Evolutionary conservation across 2,113 vertebrate species (phyloP), one percentile per base, ranked within the genome.

Genomic region (Anhinga anhinga): DNA sequence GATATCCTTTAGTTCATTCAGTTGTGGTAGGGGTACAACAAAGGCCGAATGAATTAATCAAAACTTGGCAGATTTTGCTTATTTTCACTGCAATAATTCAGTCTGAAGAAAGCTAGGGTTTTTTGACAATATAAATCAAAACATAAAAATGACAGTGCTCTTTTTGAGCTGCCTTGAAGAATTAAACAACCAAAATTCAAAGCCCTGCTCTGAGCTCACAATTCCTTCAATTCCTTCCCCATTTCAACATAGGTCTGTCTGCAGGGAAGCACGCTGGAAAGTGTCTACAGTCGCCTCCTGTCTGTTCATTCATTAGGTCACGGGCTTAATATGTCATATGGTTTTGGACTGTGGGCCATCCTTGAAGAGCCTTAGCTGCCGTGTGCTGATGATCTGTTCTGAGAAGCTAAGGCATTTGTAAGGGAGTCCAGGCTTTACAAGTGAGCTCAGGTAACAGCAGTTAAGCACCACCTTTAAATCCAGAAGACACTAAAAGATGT

Each of bases 301-400:
- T 15, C 17, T 66, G 19, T 50, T 88, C 26, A 30, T 67, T 74
- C 29, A 8, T 26, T 86, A 67, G 27, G n/a, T 59, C 63, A 42
- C 0, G 1, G 26, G 15, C 7, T 77, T 67, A 6, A 5, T 20
- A 22, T 9, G 7, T n/a, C 2, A 0, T 9, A 3, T 13, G 11
- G 2, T 40, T 86, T 78, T 70, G 59, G 59, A 55, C 16, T 0
- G 1, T 38, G 25, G 16, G 12, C 17, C n/a, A 45, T 23, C 32
- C 47, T 61, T 49, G 62, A 49, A 61, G 14, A 82, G 14, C 65
- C 34, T 83, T n/a, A 88, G 50, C 80, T 81, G 27, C 12, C 36
- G 13, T 3, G 10, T 40, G 62, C 16, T 8, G 2, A 15, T 27
- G 13, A 63, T 25, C 52, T 52, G 11, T 42, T 80, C 45, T 62